Percentiles rank a stretch among this genome's conserved stretches.
phyloP scores from a whole-genome alignment of 2,888 invertebrate species.

The Athalia cordata region DNA sequence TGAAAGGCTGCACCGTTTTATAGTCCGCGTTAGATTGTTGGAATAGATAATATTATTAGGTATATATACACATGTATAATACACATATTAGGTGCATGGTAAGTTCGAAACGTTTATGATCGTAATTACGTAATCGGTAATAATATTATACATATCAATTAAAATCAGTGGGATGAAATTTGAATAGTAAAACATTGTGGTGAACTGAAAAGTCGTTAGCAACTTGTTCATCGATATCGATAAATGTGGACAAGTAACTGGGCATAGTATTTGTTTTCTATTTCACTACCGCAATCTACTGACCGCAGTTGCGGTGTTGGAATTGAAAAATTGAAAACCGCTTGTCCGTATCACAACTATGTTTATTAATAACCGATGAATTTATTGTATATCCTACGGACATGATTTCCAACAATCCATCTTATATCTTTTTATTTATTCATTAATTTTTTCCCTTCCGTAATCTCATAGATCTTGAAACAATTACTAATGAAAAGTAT shows the following conservation, averaged over 20 bases:
- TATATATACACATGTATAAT: too few relatives aligned
- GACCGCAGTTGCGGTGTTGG: not conserved
- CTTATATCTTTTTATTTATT: too few relatives aligned
- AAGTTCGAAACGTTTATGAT: too few relatives aligned
- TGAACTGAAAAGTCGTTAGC: not conserved
- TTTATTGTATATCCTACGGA: not conserved
- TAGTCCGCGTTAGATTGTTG: too few relatives aligned
- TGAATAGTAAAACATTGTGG: not conserved
- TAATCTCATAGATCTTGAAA: too few relatives aligned
- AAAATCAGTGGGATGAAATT: not conserved
- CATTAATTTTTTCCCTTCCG: too few relatives aligned
- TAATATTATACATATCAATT: not conserved
- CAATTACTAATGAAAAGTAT: too few relatives aligned
- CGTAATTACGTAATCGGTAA: not conserved
- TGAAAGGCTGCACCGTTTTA: too few relatives aligned
- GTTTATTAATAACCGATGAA: not conserved
- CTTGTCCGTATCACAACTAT: not conserved
- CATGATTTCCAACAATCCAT: not conserved
- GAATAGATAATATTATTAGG: too few relatives aligned
- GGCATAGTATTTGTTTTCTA: not conserved
- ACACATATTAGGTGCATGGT: too few relatives aligned
- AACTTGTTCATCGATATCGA: not conserved
- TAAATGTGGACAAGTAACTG: not conserved
- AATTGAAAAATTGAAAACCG: not conserved
- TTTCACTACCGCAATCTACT: not conserved